Conservation (phyloP, 2,888 invertebrate genomes). For the Leptothorax acervorum region DNA sequence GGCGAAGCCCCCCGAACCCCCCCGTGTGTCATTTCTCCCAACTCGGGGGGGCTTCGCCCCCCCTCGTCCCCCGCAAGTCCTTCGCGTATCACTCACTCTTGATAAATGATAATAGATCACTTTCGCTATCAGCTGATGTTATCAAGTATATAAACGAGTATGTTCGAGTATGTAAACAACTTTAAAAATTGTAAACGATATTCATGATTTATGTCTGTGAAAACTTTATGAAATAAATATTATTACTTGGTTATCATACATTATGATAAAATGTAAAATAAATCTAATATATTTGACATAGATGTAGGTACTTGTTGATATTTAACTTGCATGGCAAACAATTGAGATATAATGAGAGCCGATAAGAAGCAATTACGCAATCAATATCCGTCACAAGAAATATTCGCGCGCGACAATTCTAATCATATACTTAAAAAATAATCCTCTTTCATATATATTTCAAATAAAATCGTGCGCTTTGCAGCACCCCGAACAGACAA, state of each 20-base stretch:
- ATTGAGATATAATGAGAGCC: not conserved
- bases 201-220: not conserved
- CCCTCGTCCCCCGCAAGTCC: too few species aligned
- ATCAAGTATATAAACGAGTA: not conserved
- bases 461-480: not conserved
- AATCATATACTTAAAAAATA: too few species aligned
- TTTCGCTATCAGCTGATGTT: not conserved
- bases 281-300: not conserved
- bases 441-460: too few species aligned
- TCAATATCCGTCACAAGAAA: not conserved
- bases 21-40: too few species aligned
- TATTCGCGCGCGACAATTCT: not conserved
- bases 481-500: conserved; percentile 10
- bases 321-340: not conserved
- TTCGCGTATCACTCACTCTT: too few species aligned
- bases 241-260: not conserved
- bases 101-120: not conserved
- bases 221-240: not conserved
- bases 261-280: not conserved
- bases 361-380: not conserved
- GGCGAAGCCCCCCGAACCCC: too few species aligned
- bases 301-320: not conserved
- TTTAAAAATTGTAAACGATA: not conserved
- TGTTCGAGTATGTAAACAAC: not conserved
- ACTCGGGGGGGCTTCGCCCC: too few species aligned